Percentiles rank a stretch among this genome's conserved stretches.
Evolutionary conservation across 2,797 vertebrate genomes (phyloP).

Genomic region (Spinibarbus caldwelli): DNA sequence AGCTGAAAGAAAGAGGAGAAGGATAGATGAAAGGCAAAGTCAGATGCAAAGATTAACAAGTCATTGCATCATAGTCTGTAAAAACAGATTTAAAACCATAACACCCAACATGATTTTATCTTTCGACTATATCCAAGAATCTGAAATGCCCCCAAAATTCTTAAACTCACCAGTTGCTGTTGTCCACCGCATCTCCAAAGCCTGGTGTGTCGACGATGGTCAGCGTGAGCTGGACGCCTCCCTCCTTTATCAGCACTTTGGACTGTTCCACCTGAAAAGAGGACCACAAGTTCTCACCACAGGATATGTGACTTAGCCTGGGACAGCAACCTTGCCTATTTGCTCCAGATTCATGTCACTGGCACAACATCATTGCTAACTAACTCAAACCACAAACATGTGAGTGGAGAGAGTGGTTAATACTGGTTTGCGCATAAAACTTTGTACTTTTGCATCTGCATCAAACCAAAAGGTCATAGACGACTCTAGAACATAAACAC

Average conservation of each 20-base stretch:
- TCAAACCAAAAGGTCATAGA: not conserved
- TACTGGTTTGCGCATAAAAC: not conserved
- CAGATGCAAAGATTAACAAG: not conserved
- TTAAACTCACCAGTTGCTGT: constrained; percentile 80
- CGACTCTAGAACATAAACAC: not conserved
- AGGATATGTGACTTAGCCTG: not conserved
- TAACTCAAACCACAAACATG: not conserved
- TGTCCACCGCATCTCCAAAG: constrained; percentile 83
- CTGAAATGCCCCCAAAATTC: constrained; percentile 1
- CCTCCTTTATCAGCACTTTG: constrained; percentile 83
- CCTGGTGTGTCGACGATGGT: constrained; percentile 84
- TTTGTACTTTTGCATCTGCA: not conserved
- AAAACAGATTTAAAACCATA: not conserved
- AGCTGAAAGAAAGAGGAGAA: constrained; percentile 62
- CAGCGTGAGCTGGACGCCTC: constrained; percentile 81
- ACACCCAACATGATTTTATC: not conserved
- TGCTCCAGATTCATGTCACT: not conserved
- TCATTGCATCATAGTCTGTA: not conserved
- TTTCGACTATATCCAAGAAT: not conserved
- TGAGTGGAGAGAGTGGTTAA: not conserved
- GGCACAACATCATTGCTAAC: not conserved
- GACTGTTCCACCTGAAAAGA: constrained; percentile 81
- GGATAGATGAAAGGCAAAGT: not conserved
- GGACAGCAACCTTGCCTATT: not conserved
- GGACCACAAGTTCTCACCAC: constrained; percentile 21